These are phyloP conservation scores for Andrena minutula DNA, from an alignment of 2,888 invertebrate genomes.

Conservation along the genomic window DNA sequence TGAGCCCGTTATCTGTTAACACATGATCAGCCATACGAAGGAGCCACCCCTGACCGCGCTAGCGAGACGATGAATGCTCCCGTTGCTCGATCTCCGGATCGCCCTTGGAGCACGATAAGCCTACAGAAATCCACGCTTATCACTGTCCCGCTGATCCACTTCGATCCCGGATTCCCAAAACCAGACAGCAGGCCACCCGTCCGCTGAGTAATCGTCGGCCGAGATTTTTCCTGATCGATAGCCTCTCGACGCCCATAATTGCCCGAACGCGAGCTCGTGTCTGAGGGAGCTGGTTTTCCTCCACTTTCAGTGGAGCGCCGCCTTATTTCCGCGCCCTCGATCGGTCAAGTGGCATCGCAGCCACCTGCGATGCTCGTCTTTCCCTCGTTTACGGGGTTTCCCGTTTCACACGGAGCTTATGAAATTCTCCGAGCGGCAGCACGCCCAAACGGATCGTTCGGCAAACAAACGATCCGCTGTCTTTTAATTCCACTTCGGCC, in stretches of 20 bases:
- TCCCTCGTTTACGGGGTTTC: too few relatives aligned
- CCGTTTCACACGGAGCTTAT: too few relatives aligned
- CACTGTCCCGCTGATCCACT: constrained; percentile 22
- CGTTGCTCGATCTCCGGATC: constrained; percentile 6
- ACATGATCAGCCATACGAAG: constrained; percentile 75
- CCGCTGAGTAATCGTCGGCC: background rate
- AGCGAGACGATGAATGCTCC: constrained; percentile 26
- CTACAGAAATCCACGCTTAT: background rate
- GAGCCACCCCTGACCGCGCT: constrained; percentile 30
- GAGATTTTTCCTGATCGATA: background rate
- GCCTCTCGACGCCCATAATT: too few relatives aligned
- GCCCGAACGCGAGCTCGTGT: too few relatives aligned
- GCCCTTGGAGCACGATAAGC: constrained; percentile 29
- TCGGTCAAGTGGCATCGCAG: too few relatives aligned
- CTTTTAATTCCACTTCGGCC: background rate
- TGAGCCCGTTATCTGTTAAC: constrained; percentile 78
- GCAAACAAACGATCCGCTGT: too few relatives aligned
- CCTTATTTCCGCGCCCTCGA: too few relatives aligned
- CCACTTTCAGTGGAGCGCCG: background rate
- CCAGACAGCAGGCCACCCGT: background rate
- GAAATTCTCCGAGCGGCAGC: too few relatives aligned
- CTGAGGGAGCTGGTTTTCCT: constrained; percentile 21
- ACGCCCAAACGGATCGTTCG: too few relatives aligned
- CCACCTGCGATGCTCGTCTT: too few relatives aligned
- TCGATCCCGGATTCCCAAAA: constrained; percentile 9